Percentiles rank a stretch among this genome's conserved stretches.
These are phyloP conservation scores for Coregonus ussuriensis DNA, from an alignment of 2,797 vertebrate species.

Conservation along the genomic window DNA sequence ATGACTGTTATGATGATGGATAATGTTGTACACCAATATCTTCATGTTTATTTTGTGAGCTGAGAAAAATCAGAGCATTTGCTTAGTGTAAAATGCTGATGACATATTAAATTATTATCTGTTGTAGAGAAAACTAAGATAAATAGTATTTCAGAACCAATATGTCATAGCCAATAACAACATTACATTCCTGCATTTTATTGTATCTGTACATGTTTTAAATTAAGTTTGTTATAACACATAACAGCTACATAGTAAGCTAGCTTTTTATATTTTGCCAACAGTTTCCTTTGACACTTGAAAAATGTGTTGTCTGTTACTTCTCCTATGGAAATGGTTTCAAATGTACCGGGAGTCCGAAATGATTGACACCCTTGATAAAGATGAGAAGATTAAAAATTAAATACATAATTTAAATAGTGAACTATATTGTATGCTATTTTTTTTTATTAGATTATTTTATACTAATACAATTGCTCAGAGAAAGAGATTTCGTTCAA, in stretches of 20 bases:
- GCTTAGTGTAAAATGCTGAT: conserved; percentile 34
- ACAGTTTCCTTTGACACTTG: not conserved
- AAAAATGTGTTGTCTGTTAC: not conserved
- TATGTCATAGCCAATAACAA: not conserved
- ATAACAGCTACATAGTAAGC: not conserved
- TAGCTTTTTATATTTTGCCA: not conserved
- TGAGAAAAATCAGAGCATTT: conserved; percentile 46
- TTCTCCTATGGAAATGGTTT: not conserved
- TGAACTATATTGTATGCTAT: too few species aligned
- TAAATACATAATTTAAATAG: not conserved
- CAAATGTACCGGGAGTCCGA: not conserved
- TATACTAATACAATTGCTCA: too few species aligned
- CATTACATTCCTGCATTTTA: not conserved
- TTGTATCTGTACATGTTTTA: conserved; percentile 10
- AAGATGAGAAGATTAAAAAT: not conserved
- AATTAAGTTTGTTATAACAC: not conserved
- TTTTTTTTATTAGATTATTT: too few species aligned
- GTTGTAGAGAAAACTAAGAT: conserved; percentile 33
- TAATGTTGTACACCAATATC: conserved; percentile 25
- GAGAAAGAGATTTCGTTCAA: too few species aligned
- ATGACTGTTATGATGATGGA: conserved; percentile 57
- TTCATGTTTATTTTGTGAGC: conserved; percentile 43
- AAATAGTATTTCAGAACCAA: not conserved
- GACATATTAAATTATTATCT: conserved; percentile 10
- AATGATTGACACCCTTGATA: not conserved